These are phyloP conservation scores for Boulengerochromis microlepis DNA, from an alignment of 2,113 vertebrate species.

Conservation along the genomic window DNA sequence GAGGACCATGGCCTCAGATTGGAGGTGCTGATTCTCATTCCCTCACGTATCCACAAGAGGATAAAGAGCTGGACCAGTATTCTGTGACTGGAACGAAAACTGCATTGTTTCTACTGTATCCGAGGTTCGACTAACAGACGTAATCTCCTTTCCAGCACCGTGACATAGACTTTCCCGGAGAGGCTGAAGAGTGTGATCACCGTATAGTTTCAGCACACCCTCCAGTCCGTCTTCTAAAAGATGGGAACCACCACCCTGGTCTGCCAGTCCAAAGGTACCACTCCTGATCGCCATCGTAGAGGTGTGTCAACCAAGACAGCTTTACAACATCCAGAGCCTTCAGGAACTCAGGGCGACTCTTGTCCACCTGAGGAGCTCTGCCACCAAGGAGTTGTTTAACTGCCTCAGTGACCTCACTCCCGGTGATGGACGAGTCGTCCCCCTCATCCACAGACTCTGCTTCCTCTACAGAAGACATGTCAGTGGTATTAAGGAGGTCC, in stretches of 20 bases:
- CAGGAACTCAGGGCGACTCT: background rate
- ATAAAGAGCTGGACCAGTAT: background rate
- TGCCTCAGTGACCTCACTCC: background rate
- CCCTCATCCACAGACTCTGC: background rate
- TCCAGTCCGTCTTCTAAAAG: background rate
- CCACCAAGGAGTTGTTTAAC: background rate
- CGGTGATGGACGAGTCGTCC: background rate
- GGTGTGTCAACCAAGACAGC: background rate
- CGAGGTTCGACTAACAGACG: background rate
- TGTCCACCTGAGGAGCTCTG: background rate
- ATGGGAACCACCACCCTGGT: background rate
- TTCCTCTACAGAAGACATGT: background rate
- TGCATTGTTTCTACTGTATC: background rate
- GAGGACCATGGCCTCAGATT: background rate
- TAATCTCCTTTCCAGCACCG: background rate
- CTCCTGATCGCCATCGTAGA: background rate
- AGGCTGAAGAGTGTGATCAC: background rate
- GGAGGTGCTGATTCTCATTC: background rate
- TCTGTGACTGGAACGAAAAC: background rate
- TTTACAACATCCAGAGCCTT: background rate
- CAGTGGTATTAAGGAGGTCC: background rate
- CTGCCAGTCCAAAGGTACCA: background rate
- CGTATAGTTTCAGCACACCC: background rate
- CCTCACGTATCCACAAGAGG: rapidly evolving
- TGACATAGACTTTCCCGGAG: background rate